Evolutionary conservation across 2,888 invertebrate genomes (phyloP).

Genomic region (Keiferia lycopersicella): DNA sequence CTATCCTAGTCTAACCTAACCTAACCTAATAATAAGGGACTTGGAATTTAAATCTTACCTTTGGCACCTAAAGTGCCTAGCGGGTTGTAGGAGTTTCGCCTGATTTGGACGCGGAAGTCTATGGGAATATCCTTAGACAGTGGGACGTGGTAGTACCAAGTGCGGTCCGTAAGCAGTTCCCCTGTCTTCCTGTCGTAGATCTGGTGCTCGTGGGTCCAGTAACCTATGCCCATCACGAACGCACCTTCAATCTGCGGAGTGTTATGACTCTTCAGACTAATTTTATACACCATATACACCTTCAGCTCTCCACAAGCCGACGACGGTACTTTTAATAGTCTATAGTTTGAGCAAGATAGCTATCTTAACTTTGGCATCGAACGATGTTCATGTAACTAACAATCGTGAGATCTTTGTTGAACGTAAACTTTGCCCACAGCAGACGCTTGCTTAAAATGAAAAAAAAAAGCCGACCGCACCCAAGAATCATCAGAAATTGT

Average conservation of each 20-base stretch:
- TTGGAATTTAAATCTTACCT: conserved; percentile 44
- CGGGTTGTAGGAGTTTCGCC: conserved; percentile 79
- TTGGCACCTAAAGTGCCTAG: conserved; percentile 80
- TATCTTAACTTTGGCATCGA: too few species aligned
- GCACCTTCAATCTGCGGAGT: conserved; percentile 79
- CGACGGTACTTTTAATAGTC: not conserved
- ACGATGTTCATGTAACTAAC: too few species aligned
- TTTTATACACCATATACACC: not conserved
- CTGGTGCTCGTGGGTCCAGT: conserved; percentile 84
- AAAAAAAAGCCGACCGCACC: too few species aligned
- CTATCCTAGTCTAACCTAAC: not conserved
- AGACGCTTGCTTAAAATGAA: too few species aligned
- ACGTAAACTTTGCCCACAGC: too few species aligned
- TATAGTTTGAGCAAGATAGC: too few species aligned
- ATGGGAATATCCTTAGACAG: conserved; percentile 84
- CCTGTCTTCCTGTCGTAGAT: conserved; percentile 81
- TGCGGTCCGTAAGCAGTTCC: conserved; percentile 82
- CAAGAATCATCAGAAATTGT: too few species aligned
- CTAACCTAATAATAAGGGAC: not conserved
- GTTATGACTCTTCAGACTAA: not conserved
- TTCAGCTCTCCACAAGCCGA: too few species aligned
- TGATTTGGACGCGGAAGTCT: conserved; percentile 82
- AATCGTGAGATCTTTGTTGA: too few species aligned
- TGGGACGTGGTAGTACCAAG: conserved; percentile 86
- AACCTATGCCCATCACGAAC: conserved; percentile 84